These are phyloP conservation scores for Conger conger DNA, from an alignment of 2,113 vertebrate species.

Conservation along the genomic window DNA sequence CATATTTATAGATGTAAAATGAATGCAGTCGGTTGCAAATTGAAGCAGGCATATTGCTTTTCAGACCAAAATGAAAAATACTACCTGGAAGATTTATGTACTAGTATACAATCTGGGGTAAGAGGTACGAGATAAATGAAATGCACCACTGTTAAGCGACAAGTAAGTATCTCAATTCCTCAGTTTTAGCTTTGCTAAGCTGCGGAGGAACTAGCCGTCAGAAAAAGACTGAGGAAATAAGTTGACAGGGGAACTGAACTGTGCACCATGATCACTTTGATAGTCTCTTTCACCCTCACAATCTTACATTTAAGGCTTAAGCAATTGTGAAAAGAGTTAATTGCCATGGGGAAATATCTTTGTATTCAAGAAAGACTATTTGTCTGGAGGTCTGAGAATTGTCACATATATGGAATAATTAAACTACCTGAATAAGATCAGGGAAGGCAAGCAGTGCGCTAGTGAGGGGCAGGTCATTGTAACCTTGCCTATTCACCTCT, in stretches of 20 bases:
- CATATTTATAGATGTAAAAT: background rate
- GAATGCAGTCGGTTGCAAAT: background rate
- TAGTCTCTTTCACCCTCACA: background rate
- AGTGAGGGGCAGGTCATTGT: conserved; percentile 49
- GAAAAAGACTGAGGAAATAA: conserved; percentile 3
- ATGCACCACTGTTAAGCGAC: background rate
- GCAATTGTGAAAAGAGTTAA: conserved; percentile 21
- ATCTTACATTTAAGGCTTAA: conserved; percentile 11
- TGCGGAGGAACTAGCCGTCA: background rate
- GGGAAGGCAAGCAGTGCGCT: conserved; percentile 71
- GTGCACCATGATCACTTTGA: background rate
- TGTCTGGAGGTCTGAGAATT: conserved; percentile 22
- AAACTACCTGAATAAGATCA: conserved; percentile 48
- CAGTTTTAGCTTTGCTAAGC: background rate
- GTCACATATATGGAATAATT: conserved; percentile 41
- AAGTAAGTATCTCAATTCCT: background rate
- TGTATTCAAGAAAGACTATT: conserved; percentile 25
- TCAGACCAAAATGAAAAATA: background rate
- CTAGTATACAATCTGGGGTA: background rate
- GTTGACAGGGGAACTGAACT: conserved; percentile 5
- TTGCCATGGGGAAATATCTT: conserved; percentile 30
- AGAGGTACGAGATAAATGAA: background rate
- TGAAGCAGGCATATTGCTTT: background rate
- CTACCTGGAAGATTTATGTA: background rate
- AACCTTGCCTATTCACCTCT: conserved; percentile 80